Percentiles rank a stretch among this genome's conserved stretches.
phyloP scores from a whole-genome alignment of 2,888 invertebrate species.

The Gibbula magus region DNA sequence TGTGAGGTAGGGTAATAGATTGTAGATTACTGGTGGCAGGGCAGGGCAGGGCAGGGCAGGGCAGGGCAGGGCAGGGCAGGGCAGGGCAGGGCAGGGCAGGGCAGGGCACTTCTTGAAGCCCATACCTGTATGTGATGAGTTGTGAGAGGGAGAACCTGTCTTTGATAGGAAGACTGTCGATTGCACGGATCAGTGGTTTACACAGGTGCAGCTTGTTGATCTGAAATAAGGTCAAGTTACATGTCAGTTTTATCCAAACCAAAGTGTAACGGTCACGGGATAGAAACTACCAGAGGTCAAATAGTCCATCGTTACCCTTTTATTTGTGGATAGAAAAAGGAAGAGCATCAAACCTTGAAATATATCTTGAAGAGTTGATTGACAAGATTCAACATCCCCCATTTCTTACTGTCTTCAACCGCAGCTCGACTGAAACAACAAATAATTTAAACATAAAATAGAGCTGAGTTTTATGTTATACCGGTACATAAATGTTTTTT shows the following conservation, averaged over 20 bases:
- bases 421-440: constrained; percentile 81
- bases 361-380: constrained; percentile 99
- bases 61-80: too few species aligned
- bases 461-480: too few species aligned
- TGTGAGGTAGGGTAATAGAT: too few species aligned
- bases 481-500: too few species aligned
- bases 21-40: too few species aligned
- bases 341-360: constrained; percentile 86
- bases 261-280: not conserved
- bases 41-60: too few species aligned
- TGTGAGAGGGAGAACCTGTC: constrained; percentile 93
- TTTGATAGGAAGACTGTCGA: constrained; percentile 93
- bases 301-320: not conserved
- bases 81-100: too few species aligned
- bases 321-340: not conserved
- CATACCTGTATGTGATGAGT: constrained; percentile 91
- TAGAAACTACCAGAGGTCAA: not conserved
- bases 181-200: constrained; percentile 96
- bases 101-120: too few species aligned
- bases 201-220: constrained; percentile 79
- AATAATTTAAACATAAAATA: too few species aligned
- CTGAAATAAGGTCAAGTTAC: constrained; percentile 59
- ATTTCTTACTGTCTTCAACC: constrained; percentile 92
- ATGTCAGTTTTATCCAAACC: too few species aligned
- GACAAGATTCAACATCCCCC: constrained; percentile 96